Conservation (phyloP, 2,797 vertebrate species). For the Pseudomugil gertrudae region DNA sequence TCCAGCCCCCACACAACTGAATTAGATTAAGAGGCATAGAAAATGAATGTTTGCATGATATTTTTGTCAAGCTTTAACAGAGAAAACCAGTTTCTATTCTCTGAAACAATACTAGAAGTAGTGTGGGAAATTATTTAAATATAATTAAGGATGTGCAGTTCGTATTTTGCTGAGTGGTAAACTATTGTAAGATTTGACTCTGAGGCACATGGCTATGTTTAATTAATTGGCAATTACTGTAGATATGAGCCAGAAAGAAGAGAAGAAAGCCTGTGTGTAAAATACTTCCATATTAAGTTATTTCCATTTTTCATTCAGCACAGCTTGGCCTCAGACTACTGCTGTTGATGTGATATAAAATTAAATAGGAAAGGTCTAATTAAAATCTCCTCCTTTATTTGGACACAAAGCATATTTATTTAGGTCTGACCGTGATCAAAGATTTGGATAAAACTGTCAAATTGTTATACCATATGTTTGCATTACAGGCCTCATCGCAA, state of each 20-base stretch:
- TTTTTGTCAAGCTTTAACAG: background rate
- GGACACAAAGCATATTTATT: too few relatives aligned
- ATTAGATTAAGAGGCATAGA: too few relatives aligned
- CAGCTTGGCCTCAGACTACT: background rate
- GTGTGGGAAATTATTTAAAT: background rate
- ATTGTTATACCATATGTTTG: too few relatives aligned
- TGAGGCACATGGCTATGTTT: background rate
- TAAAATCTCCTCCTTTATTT: too few relatives aligned
- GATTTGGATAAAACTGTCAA: too few relatives aligned
- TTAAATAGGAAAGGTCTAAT: too few relatives aligned
- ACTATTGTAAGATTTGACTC: background rate
- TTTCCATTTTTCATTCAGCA: background rate
- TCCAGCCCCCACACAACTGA: too few relatives aligned
- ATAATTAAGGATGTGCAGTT: background rate
- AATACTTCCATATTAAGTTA: too few relatives aligned
- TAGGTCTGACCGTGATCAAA: too few relatives aligned
- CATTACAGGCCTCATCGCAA: too few relatives aligned
- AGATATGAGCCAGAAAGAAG: background rate
- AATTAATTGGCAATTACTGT: background rate
- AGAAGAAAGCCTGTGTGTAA: too few relatives aligned
- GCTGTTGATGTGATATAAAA: background rate
- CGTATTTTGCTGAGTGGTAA: background rate
- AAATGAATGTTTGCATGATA: too few relatives aligned
- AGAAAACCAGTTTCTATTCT: background rate
- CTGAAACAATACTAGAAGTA: background rate